These are phyloP conservation scores for Tyto alba DNA, from an alignment of 2,113 vertebrate genomes.

Conservation along the genomic window DNA sequence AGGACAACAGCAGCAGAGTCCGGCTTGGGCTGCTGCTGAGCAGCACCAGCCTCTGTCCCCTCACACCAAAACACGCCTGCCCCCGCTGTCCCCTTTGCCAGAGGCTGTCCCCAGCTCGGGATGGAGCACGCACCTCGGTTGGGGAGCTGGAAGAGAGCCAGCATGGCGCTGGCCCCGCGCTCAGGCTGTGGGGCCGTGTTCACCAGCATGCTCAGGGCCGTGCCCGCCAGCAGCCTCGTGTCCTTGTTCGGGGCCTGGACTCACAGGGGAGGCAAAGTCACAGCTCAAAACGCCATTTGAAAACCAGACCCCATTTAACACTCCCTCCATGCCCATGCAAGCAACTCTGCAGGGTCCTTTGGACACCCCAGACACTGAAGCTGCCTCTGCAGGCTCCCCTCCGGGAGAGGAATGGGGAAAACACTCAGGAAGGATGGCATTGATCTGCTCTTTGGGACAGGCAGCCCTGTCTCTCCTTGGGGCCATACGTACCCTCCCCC, in stretches of 20 bases:
- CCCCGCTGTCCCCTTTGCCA: accelerated
- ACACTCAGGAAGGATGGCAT: accelerated
- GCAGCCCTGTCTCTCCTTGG: not conserved
- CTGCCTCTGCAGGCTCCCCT: not conserved
- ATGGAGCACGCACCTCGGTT: constrained; percentile 11
- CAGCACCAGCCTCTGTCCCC: not conserved
- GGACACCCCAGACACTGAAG: not conserved
- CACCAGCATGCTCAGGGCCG: constrained; percentile 82
- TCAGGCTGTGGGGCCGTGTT: constrained; percentile 67
- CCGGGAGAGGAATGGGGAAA: not conserved
- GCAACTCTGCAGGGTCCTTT: not conserved
- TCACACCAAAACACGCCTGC: accelerated
- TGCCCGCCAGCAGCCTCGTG: constrained; percentile 79
- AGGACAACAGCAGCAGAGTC: not conserved
- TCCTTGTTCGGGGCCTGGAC: constrained; percentile 77
- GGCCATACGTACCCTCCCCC: constrained; percentile 70
- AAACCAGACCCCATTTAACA: not conserved
- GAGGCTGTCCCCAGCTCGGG: accelerated
- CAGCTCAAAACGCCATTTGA: not conserved
- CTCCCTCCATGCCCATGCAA: not conserved
- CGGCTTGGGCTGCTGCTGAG: not conserved
- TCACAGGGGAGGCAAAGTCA: not conserved
- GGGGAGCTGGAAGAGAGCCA: constrained; percentile 70
- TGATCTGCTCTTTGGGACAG: not conserved
- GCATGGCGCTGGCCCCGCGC: constrained; percentile 61